Percentiles rank a stretch among this genome's conserved stretches.
Evolutionary conservation across 2,113 vertebrate species (phyloP).

Genomic region (Nothocercus julius): DNA sequence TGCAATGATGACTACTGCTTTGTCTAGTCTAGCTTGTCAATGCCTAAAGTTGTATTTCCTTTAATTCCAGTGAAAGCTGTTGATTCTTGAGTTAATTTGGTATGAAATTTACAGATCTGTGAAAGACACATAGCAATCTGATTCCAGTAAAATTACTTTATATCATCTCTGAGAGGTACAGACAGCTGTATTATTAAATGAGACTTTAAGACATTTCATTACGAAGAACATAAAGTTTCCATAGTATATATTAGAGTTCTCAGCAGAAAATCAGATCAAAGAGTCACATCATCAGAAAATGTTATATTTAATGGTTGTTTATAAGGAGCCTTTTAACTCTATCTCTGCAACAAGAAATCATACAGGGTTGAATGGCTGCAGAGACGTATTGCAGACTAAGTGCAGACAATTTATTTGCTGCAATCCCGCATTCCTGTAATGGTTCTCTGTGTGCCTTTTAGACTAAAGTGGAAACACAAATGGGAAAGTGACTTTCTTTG

Average conservation of each 20-base stretch:
- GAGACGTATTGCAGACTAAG: slow-evolving; percentile 55
- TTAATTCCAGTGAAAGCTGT: neutral
- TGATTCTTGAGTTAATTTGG: slow-evolving; percentile 17
- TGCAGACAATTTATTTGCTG: slow-evolving; percentile 69
- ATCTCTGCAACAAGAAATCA: slow-evolving; percentile 44
- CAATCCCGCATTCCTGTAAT: slow-evolving; percentile 68
- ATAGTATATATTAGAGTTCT: neutral
- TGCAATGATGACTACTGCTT: neutral
- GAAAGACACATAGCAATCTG: neutral
- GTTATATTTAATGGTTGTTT: slow-evolving; percentile 40
- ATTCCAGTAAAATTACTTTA: slow-evolving; percentile 2
- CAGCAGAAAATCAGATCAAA: slow-evolving; percentile 54
- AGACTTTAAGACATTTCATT: slow-evolving; percentile 38
- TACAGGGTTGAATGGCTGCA: slow-evolving; percentile 20
- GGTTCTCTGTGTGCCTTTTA: slow-evolving; percentile 68
- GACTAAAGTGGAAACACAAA: slow-evolving; percentile 77
- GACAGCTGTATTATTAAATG: slow-evolving; percentile 8
- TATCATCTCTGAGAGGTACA: neutral
- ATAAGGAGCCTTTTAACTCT: slow-evolving; percentile 58
- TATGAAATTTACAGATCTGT: slow-evolving; percentile 3
- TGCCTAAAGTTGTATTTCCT: neutral
- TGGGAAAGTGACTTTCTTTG: slow-evolving; percentile 66
- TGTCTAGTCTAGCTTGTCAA: neutral
- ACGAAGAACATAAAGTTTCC: slow-evolving; percentile 8
- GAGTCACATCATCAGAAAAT: slow-evolving; percentile 20